A percentile compares a stretch with the other conserved stretches of the same genome.
Conservation (phyloP, 2,797 vertebrate species). For the Mycteria americana region DNA sequence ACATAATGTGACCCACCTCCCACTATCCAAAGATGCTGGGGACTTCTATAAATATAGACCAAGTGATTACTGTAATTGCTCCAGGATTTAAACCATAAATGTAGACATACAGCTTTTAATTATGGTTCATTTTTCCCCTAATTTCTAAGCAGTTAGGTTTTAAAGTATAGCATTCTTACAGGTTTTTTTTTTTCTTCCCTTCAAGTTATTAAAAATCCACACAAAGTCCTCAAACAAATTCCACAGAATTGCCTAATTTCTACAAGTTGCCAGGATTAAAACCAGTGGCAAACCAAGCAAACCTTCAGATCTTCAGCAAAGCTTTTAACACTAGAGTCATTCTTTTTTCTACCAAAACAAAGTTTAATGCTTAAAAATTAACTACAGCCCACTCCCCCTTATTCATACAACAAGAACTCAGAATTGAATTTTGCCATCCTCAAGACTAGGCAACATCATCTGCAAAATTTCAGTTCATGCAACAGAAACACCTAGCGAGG, state of each 20-base stretch:
- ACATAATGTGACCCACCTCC: neutral
- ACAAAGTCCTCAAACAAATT: neutral
- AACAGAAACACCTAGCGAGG: neutral
- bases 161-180: neutral
- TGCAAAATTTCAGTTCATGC: neutral
- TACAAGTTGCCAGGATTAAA: neutral
- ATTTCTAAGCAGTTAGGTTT: neutral
- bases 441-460: neutral
- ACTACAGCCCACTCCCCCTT: neutral
- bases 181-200: neutral
- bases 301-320: neutral
- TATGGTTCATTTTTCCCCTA: neutral
- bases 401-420: neutral
- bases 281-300: neutral
- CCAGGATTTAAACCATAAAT: neutral
- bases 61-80: neutral
- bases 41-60: neutral
- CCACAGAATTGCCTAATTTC: neutral
- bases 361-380: neutral
- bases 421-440: neutral
- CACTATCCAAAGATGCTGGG: neutral
- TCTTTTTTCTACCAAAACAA: neutral
- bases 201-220: neutral
- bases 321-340: neutral
- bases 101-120: neutral